A percentile compares a stretch with the other conserved stretches of the same genome.
Evolutionary conservation across 2,797 vertebrate genomes (phyloP).

Genomic region (Liparis tanakae): DNA sequence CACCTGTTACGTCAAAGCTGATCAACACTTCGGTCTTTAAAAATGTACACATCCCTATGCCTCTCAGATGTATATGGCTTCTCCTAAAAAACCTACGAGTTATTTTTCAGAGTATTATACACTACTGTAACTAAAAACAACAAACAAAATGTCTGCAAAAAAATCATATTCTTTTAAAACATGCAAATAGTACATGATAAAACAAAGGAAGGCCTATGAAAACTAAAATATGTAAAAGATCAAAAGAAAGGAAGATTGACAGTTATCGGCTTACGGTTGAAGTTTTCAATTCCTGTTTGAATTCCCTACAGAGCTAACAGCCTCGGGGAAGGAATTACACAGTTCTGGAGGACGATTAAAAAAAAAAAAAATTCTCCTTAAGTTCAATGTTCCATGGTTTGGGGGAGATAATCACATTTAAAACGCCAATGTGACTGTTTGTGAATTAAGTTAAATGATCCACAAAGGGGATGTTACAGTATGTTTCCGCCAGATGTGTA

Average conservation of each 20-base stretch:
- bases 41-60: background rate
- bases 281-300: background rate
- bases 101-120: background rate
- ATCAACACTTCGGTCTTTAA: background rate
- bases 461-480: background rate
- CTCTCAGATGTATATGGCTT: background rate
- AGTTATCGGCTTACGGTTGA: background rate
- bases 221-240: background rate
- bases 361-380: no score
- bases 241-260: background rate
- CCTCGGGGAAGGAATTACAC: background rate
- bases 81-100: background rate
- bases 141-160: no score
- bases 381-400: no score
- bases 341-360: background rate
- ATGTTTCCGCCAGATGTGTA: background rate
- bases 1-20: background rate
- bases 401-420: background rate
- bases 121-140: no score
- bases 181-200: background rate
- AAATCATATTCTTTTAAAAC: no score
- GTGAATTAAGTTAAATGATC: background rate
- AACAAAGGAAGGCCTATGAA: background rate
- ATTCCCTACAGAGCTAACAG: background rate
- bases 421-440: background rate